These are phyloP conservation scores for Sapayoa aenigma DNA, from an alignment of 2,113 vertebrate species.

Conservation along the genomic window DNA sequence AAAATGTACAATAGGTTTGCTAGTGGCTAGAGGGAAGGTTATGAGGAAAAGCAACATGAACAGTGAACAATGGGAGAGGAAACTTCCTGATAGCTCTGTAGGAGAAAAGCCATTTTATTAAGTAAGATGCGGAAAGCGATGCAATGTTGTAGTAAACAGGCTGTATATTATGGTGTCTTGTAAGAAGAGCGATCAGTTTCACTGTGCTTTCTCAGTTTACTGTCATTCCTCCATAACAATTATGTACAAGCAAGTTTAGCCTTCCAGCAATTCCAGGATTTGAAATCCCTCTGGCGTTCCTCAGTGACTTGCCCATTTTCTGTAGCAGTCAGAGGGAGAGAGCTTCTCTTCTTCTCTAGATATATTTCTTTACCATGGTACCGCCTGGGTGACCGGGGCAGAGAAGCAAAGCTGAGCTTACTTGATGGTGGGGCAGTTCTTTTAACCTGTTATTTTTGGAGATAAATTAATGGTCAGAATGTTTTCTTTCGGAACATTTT, in stretches of 20 bases:
- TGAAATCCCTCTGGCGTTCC: slow-evolving; percentile 11
- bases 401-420: background rate
- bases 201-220: background rate
- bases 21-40: background rate
- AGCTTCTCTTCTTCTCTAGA: background rate
- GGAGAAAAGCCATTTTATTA: background rate
- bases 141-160: background rate
- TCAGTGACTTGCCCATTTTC: background rate
- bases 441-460: slow-evolving; percentile 36
- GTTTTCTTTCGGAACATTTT: slow-evolving; percentile 70
- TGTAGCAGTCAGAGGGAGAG: background rate
- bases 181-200: background rate
- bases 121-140: background rate
- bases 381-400: background rate
- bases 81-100: background rate
- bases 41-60: background rate
- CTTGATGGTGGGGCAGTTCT: slow-evolving; percentile 26
- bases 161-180: background rate
- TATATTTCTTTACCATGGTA: background rate
- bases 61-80: background rate
- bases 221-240: background rate
- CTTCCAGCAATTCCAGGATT: background rate
- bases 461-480: slow-evolving; percentile 64
- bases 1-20: background rate
- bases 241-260: background rate